These are phyloP conservation scores for Glandiceps talaboti DNA, from an alignment of 53 echinoderm and acorn worm genomes.

Conservation along the genomic window DNA sequence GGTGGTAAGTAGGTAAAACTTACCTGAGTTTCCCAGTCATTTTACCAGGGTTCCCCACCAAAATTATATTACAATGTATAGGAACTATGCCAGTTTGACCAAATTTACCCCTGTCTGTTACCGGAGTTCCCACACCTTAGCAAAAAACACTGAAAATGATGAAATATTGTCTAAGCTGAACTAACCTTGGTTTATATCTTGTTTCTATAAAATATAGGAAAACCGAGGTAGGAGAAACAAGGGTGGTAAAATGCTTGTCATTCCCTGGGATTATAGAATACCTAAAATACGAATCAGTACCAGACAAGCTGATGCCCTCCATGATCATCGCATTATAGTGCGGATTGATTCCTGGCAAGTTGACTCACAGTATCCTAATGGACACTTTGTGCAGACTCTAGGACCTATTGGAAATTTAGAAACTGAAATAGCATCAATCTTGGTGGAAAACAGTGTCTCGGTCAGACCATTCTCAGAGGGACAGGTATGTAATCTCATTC, in stretches of 20 bases:
- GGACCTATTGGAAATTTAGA: slow-evolving; percentile 79
- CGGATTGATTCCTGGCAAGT: slow-evolving; percentile 80
- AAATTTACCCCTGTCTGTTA: no score
- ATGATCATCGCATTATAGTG: slow-evolving; percentile 76
- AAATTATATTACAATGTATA: no score
- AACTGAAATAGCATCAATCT: slow-evolving; percentile 75
- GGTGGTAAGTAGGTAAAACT: no score
- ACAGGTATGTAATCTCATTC: slow-evolving; percentile 34
- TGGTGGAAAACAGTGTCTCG: slow-evolving; percentile 71
- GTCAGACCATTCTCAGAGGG: slow-evolving; percentile 64
- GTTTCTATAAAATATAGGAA: no score
- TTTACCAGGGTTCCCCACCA: no score
- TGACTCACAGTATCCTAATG: slow-evolving; percentile 94
- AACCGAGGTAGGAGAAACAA: not conserved
- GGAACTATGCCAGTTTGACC: no score
- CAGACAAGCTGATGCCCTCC: slow-evolving; percentile 62
- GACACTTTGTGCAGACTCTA: slow-evolving; percentile 83
- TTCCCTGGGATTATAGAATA: slow-evolving; percentile 84
- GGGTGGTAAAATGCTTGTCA: slow-evolving; percentile 29
- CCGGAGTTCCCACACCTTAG: no score
- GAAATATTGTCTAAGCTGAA: no score
- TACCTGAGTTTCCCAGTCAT: no score
- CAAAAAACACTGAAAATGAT: no score
- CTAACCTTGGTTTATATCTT: no score
- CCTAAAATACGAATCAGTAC: slow-evolving; percentile 88